Evolutionary conservation across 2,888 invertebrate species (phyloP).

Genomic region (Mesorhabditis spiculigera): DNA sequence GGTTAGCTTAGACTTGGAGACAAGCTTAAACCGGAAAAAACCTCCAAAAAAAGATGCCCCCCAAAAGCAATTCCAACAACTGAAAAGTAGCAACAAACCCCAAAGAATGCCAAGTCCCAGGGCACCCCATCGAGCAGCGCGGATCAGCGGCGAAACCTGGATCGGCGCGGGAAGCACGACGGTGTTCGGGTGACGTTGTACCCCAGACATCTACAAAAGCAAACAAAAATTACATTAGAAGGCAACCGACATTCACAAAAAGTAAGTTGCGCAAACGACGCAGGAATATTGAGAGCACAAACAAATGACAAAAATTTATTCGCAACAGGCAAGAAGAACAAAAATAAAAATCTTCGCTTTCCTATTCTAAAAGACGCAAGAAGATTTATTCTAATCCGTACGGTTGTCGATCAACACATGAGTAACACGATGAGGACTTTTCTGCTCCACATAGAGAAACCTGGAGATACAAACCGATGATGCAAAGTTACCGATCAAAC

Average conservation of each 20-base stretch:
- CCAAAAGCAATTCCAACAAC: not conserved
- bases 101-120: slow-evolving; percentile 53
- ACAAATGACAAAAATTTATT: not conserved
- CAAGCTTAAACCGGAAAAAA: too few relatives aligned
- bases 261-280: not conserved
- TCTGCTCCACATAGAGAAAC: slow-evolving; percentile 46
- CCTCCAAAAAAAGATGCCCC: too few relatives aligned
- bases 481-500: not conserved
- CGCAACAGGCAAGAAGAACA: slow-evolving; percentile 3
- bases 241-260: slow-evolving; percentile 2
- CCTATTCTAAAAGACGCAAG: not conserved
- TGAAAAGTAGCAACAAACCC: slow-evolving; percentile 23
- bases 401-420: slow-evolving; percentile 53
- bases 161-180: slow-evolving; percentile 53
- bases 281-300: not conserved
- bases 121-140: slow-evolving; percentile 45
- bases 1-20: too few relatives aligned
- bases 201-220: slow-evolving; percentile 33
- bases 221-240: slow-evolving; percentile 11
- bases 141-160: slow-evolving; percentile 53
- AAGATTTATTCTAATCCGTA: not conserved
- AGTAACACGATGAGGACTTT: slow-evolving; percentile 33
- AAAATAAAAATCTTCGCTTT: slow-evolving; percentile 14
- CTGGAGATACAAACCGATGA: slow-evolving; percentile 20
- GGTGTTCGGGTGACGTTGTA: slow-evolving; percentile 47